Base-by-base conservation (phyloP, 2,113 vertebrate genomes). In the Cyprichromis sp. region DNA sequence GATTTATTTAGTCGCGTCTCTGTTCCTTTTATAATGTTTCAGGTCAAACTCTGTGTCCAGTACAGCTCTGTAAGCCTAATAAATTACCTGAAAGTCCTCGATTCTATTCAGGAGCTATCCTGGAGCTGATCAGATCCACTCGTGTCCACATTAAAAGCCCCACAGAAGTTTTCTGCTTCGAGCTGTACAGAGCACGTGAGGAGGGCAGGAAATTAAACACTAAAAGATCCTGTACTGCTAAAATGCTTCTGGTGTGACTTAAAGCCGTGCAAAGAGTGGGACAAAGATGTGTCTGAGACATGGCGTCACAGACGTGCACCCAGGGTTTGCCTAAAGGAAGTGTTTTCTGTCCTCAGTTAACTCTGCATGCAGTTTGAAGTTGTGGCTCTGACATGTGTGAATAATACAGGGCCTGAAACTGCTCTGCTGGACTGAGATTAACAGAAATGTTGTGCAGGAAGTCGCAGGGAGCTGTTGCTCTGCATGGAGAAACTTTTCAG, bases 361-460 rank as follows among this genome's bases (percentile, higher is more conserved):
- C 9, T 36, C 17, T 63, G 1, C 21, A 13, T 29, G 19, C 31
- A 34, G 4, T 54, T 80, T 61, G 11, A 8, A 36, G 11, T 9
- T 52, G 8, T 6, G 14, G 3, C 26, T 80, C 53, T 50, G 16
- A 80, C 57, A 68, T 47, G 24, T 21, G 9, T 26, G 38, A 42
- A 42, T 83, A 14, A 40, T 21, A 8, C 3, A 31, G 16, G 9
- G 0, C 9, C 4, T 38, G 31, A 68, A 68, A 10, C 38, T 9
- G 10, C 53, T 57, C 16, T 42, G 8, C 50, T 78, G 26, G 26
- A 16, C 26, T 54, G 24, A 38, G 11, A 57, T 59, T 50, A 76
- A 29, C 71, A 50, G 24, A 29, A 50, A 10, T 12, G 61, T 61
- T 21, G 79, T 81, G 47, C 81, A 80, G 68, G 55, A 88, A 83